phyloP scores from a whole-genome alignment of 2,113 vertebrate species.

The Vimba vimba region DNA sequence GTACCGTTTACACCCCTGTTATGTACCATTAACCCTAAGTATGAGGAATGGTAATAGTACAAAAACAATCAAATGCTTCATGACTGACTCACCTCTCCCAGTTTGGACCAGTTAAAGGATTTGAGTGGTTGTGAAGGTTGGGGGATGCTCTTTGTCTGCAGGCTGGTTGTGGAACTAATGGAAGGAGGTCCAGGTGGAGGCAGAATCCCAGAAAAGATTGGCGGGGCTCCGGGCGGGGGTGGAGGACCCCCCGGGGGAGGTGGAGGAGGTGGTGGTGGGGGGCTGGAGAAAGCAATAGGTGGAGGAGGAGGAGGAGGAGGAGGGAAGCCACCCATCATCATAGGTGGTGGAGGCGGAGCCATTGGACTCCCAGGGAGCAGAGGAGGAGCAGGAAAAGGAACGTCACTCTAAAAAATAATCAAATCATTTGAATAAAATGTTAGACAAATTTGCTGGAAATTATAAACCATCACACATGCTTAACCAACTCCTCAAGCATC shows the following conservation, averaged over 20 bases:
- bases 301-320: conserved; percentile 82
- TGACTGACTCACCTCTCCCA: conserved; percentile 87
- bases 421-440: conserved; percentile 22
- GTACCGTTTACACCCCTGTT: too few species aligned
- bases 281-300: conserved; percentile 77
- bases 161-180: conserved; percentile 68
- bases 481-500: not conserved
- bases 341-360: conserved; percentile 76
- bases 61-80: not conserved
- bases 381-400: conserved; percentile 77
- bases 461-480: conserved; percentile 10
- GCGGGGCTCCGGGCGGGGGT: conserved; percentile 90
- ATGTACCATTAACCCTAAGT: not conserved
- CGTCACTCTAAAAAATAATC: conserved; percentile 69
- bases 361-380: conserved; percentile 81
- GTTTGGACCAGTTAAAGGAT: conserved; percentile 98
- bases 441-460: not conserved
- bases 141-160: conserved; percentile 87
- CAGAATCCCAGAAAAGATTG: conserved; percentile 80
- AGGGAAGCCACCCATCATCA: conserved; percentile 77
- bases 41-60: not conserved
- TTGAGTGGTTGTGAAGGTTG: conserved; percentile 96
- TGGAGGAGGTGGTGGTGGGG: conserved; percentile 75
- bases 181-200: conserved; percentile 74
- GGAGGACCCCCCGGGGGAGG: conserved; percentile 89